Percentiles rank a stretch among this genome's conserved stretches.
These are phyloP conservation scores for Yoshiicerus persimilis DNA, from an alignment of 1,140 invertebrate genomes.

Conservation along the genomic window DNA sequence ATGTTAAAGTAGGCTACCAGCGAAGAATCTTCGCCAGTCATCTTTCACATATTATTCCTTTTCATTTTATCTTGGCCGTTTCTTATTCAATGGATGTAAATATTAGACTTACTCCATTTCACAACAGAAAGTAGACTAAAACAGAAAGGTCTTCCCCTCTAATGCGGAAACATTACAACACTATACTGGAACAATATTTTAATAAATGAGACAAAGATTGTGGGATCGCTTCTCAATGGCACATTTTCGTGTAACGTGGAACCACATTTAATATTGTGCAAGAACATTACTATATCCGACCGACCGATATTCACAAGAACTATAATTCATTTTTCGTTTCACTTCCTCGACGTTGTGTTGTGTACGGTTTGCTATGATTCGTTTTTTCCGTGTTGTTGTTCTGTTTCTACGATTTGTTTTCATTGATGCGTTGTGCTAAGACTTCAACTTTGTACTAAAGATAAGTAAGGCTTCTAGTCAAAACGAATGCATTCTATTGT, in stretches of 20 bases:
- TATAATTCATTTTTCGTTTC: neutral
- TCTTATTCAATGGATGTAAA: neutral
- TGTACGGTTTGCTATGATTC: neutral
- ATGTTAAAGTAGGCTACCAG: conserved; percentile 4
- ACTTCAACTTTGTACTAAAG: conserved; percentile 17
- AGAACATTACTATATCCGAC: no score
- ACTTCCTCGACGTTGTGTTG: neutral
- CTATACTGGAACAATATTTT: neutral
- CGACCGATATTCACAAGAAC: neutral
- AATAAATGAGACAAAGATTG: neutral
- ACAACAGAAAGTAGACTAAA: neutral
- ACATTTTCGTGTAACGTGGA: no score
- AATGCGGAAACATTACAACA: neutral
- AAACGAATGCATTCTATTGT: conserved; percentile 9
- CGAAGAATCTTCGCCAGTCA: neutral
- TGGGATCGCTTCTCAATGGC: neutral
- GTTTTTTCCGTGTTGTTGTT: neutral
- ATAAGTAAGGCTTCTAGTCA: conserved; percentile 21
- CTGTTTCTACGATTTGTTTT: neutral
- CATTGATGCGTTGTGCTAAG: neutral
- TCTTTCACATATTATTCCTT: neutral
- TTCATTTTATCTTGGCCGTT: neutral
- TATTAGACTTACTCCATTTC: neutral
- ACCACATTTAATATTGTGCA: neutral
- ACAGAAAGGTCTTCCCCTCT: neutral